Evolutionary conservation across 2,888 invertebrate species (phyloP), one percentile per base, ranked within the genome.

Genomic region (Allophyes oxyacanthae): DNA sequence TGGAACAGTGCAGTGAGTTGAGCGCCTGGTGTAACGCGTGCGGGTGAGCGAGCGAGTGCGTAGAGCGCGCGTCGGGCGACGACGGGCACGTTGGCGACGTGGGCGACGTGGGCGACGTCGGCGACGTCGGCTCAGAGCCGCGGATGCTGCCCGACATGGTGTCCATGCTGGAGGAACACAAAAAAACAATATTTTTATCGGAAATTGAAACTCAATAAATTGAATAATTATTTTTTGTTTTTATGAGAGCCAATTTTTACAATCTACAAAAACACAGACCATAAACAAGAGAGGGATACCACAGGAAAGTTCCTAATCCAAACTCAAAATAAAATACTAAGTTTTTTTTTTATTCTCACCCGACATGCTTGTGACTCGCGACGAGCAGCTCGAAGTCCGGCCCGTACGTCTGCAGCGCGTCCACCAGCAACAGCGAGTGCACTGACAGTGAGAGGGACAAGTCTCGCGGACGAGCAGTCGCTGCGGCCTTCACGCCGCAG

Each of bases 401-500:
- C 0, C 99, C 99, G 88, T 98, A 98, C 11, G 98, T 98, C 91
- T 99, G 99, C 85, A 99, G 94, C 44, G 99, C 99, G 93, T 99
- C 99, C 2, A 98, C 99, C 51, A 99, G 91, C 54, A 99, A 94
- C 73, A 99, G 94, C 78, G 98, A 98, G 89, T 99, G 99, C 43
- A 99, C 98, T 9, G 98, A 98, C 61, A 99, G 95, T 1, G 97
- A 96, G 36, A 98, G 94, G 72, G 96, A 96, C 4, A 96, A 95
- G 85, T 98, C 97, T 13, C 95, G 95, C 0, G 96, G 95, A 34
- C 97, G 95, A 83, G 97, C 96, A 25, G 96, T 96, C 66, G 97
- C 94, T 6, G 97, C 96, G 32, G 96, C 96, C 79, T 96, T 96
- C 36, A 98, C 98, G 25, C 98, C 98, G 56, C 97, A 96, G 28